Conservation (phyloP, 92 coral and sea anemone species). For the Palythoa caribaeorum region DNA sequence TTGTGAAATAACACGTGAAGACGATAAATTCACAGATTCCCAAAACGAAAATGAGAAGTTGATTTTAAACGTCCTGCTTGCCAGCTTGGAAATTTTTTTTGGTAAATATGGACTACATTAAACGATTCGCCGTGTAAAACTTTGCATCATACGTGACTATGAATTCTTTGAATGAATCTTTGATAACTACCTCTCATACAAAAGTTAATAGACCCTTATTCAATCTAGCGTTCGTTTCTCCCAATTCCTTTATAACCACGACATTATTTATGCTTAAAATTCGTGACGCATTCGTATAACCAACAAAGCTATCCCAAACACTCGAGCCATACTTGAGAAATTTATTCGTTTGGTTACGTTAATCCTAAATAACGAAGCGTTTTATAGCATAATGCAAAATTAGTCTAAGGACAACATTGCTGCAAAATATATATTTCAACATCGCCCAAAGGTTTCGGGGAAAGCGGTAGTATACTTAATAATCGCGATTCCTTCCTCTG, state of each 20-base stretch:
- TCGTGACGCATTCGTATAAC: background rate
- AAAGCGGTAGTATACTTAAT: background rate
- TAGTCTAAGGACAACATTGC: background rate
- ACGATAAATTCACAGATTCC: too few species aligned
- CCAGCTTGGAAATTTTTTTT: background rate
- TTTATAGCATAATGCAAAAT: background rate
- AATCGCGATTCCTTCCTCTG: background rate
- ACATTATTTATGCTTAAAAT: background rate
- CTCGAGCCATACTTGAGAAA: conserved; percentile 5
- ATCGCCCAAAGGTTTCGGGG: background rate
- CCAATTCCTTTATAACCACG: background rate
- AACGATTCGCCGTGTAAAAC: background rate
- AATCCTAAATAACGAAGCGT: background rate
- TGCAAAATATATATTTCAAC: background rate
- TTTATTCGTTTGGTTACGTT: conserved; percentile 12
- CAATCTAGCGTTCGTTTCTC: background rate
- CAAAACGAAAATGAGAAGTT: too few species aligned
- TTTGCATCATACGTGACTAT: background rate
- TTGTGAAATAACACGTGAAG: too few species aligned
- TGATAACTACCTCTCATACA: background rate
- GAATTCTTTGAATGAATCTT: background rate
- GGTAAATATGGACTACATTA: conserved; percentile 4
- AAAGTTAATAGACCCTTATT: background rate
- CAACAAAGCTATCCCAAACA: conserved; percentile 16
- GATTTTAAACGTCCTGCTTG: too few species aligned